Base-by-base conservation (phyloP, 2,113 vertebrate genomes). In the Heterochromis multidens region DNA sequence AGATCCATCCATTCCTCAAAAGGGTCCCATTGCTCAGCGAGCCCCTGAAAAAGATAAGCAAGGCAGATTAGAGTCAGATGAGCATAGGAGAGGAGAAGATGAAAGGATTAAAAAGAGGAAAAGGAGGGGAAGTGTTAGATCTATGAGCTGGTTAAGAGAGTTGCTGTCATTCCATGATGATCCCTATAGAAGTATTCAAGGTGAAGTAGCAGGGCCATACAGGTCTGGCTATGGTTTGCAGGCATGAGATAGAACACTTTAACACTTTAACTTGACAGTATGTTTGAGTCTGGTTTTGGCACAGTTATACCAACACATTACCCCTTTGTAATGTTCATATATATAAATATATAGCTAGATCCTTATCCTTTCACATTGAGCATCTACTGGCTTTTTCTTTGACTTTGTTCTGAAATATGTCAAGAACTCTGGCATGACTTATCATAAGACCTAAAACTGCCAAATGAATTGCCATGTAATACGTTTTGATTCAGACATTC, bases 51-150 rank as follows among this genome's bases (percentile, higher is more conserved):
- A 49, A 81, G 85, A 91, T 90, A 90, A 87, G 81, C 81, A 80
- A 83, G 57, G 60, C 49, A 91, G 90, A 93, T 93, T 80, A 91
- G 79, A 92, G 82, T 80, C 33, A 82, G 87, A 94, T 61, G 72
- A 83, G 88, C 33, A n/a, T 19, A 25, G 74, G 61, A 86, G 89
- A 85, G 80, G 88, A 76, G 56, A 82, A 81, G 91, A 91, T 91
- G 79, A 93, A 89, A 93, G 90, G 87, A 89, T 82, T 82, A 83
- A 82, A 77, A 29, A 19, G 77, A 81, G 79, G 60, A 79, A 61
- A 65, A 86, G 79, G 91, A 81, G 85, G 70, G 83, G 54, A 76
- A 81, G 63, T 82, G 83, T 91, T 84, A 79, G 89, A 92, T 88
- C 86, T 86, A 74, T 54, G 70, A 11, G 13, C 46, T 74, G 27